Percentiles rank a stretch among this genome's conserved stretches.
These are phyloP conservation scores for Ciona savignyi DNA, from an alignment of 23 tunicate species.

Conservation along the genomic window DNA sequence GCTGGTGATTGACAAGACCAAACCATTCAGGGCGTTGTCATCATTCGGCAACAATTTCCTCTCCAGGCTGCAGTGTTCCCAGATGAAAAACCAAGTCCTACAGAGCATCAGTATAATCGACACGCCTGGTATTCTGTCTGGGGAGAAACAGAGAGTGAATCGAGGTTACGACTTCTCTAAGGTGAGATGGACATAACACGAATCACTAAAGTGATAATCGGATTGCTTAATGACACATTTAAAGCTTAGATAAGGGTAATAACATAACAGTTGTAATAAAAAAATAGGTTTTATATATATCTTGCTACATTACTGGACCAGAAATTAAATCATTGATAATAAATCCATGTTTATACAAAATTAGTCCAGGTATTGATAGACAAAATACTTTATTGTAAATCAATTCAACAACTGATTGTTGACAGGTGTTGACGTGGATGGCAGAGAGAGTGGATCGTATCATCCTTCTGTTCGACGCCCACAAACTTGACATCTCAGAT, in stretches of 20 bases:
- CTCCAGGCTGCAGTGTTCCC: conserved; percentile 85
- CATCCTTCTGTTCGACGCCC: conserved; percentile 94
- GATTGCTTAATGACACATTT: too few relatives aligned
- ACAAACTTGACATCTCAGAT: conserved; percentile 97
- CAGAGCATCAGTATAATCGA: conserved; percentile 94
- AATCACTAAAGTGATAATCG: too few relatives aligned
- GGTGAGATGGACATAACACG: conserved; percentile 63
- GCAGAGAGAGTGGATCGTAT: conserved; percentile 99
- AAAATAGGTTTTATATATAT: too few relatives aligned
- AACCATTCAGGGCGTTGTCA: conserved; percentile 91
- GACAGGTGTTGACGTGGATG: conserved; percentile 90
- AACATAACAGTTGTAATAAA: too few relatives aligned
- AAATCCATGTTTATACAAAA: too few relatives aligned
- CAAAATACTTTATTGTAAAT: too few relatives aligned
- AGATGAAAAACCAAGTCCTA: conserved; percentile 87
- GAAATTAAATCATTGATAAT: too few relatives aligned
- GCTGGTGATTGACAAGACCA: conserved; percentile 87
- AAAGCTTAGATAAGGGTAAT: too few relatives aligned
- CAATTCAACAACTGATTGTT: not conserved
- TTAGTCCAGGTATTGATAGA: too few relatives aligned
- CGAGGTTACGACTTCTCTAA: conserved; percentile 96
- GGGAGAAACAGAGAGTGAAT: conserved; percentile 96
- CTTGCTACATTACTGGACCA: too few relatives aligned
- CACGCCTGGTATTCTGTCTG: conserved; percentile 99
- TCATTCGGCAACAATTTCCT: conserved; percentile 90